Percentiles rank a stretch among this genome's conserved stretches.
These are phyloP conservation scores for Calameuta idolon DNA, from an alignment of 2,888 invertebrate species.

Conservation along the genomic window DNA sequence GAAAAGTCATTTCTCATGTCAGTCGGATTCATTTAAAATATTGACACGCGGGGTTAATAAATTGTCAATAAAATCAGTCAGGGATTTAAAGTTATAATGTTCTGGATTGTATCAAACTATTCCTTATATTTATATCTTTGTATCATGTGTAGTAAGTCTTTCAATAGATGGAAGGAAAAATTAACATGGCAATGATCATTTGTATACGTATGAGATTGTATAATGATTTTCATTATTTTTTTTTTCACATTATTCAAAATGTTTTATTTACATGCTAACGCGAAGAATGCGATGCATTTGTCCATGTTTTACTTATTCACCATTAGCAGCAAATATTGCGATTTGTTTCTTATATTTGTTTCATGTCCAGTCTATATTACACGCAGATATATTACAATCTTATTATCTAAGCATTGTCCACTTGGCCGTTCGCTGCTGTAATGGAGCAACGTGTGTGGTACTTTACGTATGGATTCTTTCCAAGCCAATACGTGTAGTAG, in stretches of 20 bases:
- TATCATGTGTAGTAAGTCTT: background rate
- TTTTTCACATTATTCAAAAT: background rate
- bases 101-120: background rate
- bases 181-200: background rate
- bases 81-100: background rate
- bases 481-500: background rate
- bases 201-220: background rate
- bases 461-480: background rate
- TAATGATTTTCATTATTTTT: background rate
- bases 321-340: background rate
- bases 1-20: background rate
- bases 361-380: conserved; percentile 21
- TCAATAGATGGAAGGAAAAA: background rate
- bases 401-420: conserved; percentile 4
- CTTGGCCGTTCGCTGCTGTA: background rate
- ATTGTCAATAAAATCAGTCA: background rate
- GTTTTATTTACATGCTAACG: background rate
- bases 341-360: background rate
- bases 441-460: background rate
- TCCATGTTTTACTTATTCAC: background rate
- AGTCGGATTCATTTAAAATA: background rate
- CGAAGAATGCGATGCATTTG: background rate
- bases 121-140: background rate
- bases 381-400: conserved; percentile 29
- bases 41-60: background rate